phyloP scores from a whole-genome alignment of 2,797 vertebrate genomes.

The Malacoraja senta region DNA sequence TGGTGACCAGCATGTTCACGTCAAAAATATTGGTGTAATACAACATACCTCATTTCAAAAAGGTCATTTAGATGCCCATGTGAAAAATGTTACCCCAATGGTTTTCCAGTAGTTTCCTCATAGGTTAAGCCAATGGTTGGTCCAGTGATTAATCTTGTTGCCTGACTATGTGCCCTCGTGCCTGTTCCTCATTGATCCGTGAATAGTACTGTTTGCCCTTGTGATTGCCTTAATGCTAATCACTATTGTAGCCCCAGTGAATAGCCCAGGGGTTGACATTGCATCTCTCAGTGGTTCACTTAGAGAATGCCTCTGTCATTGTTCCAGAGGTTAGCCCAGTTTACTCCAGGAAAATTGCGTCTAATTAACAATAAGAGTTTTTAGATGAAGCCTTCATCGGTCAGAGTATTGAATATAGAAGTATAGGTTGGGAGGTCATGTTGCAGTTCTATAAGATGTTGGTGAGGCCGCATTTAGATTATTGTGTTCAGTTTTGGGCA shows the following conservation, averaged over 20 bases:
- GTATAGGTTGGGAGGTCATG: no score
- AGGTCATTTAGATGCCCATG: not conserved
- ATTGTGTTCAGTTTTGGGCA: no score
- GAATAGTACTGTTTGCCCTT: not conserved
- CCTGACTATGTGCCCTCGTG: not conserved
- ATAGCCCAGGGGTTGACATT: not conserved
- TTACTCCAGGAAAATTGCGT: not conserved
- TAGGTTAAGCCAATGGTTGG: not conserved
- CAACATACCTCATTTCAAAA: slow-evolving; percentile 1
- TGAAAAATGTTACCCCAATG: not conserved
- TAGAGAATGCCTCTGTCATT: not conserved
- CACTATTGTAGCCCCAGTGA: not conserved
- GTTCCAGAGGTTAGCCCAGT: not conserved
- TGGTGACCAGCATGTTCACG: not conserved
- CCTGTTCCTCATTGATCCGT: no score
- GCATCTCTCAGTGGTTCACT: not conserved
- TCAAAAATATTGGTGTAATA: not conserved
- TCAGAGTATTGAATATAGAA: no score
- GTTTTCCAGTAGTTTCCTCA: not conserved
- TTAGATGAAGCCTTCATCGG: no score
- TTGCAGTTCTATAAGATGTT: no score
- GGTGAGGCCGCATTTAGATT: no score
- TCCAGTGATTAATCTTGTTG: not conserved
- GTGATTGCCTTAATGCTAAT: not conserved
- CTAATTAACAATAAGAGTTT: no score